These are phyloP conservation scores for Larimichthys crocea DNA, from an alignment of 2,113 vertebrate species.

Conservation along the genomic window DNA sequence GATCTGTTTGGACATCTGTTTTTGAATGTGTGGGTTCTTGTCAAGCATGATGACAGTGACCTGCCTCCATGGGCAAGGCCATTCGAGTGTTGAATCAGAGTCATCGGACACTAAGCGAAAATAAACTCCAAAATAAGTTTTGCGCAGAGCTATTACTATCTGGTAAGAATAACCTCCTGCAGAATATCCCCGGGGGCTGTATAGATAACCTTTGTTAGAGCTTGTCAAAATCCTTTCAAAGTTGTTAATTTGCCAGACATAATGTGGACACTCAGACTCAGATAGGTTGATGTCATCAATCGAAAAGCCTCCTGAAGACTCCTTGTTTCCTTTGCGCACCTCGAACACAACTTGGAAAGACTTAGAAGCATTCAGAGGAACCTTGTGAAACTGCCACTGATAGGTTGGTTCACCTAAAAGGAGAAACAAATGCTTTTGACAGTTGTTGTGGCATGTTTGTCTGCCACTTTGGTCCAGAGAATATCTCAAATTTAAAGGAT, in stretches of 20 bases:
- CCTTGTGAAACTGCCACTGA: conserved; percentile 86
- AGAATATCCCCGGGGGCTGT: conserved; percentile 87
- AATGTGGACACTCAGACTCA: conserved; percentile 87
- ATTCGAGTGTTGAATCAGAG: conserved; percentile 83
- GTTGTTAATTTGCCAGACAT: conserved; percentile 84
- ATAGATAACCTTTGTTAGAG: background rate
- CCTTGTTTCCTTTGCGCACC: conserved; percentile 78
- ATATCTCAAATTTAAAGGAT: background rate
- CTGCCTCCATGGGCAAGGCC: conserved; percentile 89
- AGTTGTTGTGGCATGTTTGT: background rate
- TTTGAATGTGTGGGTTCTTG: conserved; percentile 70
- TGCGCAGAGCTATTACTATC: conserved; percentile 18
- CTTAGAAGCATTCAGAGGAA: conserved; percentile 70
- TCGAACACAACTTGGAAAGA: conserved; percentile 87
- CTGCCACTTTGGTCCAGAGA: background rate
- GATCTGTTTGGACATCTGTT: conserved; percentile 84
- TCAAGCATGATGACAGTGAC: conserved; percentile 68
- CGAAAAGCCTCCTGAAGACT: conserved; percentile 86
- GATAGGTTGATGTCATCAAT: conserved; percentile 92
- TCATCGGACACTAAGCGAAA: conserved; percentile 84
- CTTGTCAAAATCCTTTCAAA: conserved; percentile 72
- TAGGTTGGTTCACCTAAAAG: conserved; percentile 57
- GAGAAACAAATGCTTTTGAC: background rate
- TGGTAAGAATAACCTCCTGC: conserved; percentile 86
- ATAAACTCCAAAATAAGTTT: conserved; percentile 71